Evolutionary conservation across 2,113 vertebrate species (phyloP), one percentile per base, ranked within the genome.

Genomic region (Martes martes): DNA sequence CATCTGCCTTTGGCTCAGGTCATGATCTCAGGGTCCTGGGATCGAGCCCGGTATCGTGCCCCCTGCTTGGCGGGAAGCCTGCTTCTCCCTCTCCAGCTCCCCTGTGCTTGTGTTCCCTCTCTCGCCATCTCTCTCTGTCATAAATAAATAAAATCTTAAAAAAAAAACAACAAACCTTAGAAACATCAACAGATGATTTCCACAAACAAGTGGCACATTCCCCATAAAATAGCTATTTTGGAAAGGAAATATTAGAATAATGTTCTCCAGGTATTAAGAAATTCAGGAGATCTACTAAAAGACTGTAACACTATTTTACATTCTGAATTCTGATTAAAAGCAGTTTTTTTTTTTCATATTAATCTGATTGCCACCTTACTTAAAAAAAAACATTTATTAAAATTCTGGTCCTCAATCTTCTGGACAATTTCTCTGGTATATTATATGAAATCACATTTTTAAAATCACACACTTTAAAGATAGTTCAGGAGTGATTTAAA

Each of bases 391-490:
- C 45, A 31, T 74, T 65, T 82, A 63, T 23, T 63, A 19, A 96
- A 97, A 93, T 90, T 26, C 23, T 65, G 31, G 39, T 36, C 55
- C 52, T 96, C 74, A 33, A 67, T 50, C 18, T 80, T 85, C 81
- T 69, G 57, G 50, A 91, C 24, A 84, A 76, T 84, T 92, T 97
- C 16, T 84, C 59, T 93, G 47, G n/a, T 50, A 84, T 14, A 24
- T 80, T 84, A 86, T 2, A 81, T 55, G 79, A 94, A 93, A 88
- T 93, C 47, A 89, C 5, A 91, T 73, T 95, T 76, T 95, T 95
- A 95, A 96, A 97, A 57, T 15, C 28, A 94, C 45, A 95, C 8
- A 79, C 24, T 79, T 47, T 84, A 79, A 97, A 89, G 55, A 94
- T 18, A 90, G 74, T 83, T 84, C 7, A 36, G 11, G 33, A 61